Evolutionary conservation across 2,797 vertebrate genomes (phyloP).

Genomic region (Notoglanidium macrostoma): DNA sequence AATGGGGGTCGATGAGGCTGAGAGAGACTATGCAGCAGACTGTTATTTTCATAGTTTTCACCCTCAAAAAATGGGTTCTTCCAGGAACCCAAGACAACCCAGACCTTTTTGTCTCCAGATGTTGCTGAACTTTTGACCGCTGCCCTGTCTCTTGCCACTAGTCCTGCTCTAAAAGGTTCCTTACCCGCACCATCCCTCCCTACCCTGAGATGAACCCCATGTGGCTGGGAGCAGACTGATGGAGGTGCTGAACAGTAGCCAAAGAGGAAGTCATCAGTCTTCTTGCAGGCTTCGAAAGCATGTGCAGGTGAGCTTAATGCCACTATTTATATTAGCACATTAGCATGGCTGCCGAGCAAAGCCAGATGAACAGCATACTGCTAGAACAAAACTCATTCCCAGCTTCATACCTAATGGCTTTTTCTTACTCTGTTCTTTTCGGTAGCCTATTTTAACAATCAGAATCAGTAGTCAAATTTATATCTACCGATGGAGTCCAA

Average conservation of each 20-base stretch:
- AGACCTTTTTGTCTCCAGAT: slow-evolving; percentile 57
- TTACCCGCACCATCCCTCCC: neutral
- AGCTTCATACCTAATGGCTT: slow-evolving; percentile 21
- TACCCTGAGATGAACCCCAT: slow-evolving; percentile 53
- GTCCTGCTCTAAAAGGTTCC: slow-evolving; percentile 47
- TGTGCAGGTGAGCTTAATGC: slow-evolving; percentile 65
- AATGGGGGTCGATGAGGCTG: slow-evolving; percentile 31
- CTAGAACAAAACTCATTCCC: slow-evolving; percentile 42
- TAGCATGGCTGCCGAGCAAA: slow-evolving; percentile 60
- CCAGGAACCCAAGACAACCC: slow-evolving; percentile 55
- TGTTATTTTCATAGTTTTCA: slow-evolving; percentile 60
- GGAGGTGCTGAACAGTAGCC: slow-evolving; percentile 63
- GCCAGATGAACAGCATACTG: slow-evolving; percentile 63
- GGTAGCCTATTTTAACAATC: neutral
- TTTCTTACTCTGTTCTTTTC: neutral
- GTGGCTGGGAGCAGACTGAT: slow-evolving; percentile 52
- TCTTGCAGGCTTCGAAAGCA: slow-evolving; percentile 52
- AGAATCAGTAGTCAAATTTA: neutral
- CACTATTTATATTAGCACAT: slow-evolving; percentile 61
- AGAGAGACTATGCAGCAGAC: slow-evolving; percentile 40
- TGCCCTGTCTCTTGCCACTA: slow-evolving; percentile 47
- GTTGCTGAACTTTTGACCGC: slow-evolving; percentile 46
- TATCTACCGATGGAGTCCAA: neutral
- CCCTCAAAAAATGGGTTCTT: slow-evolving; percentile 53
- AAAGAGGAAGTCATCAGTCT: slow-evolving; percentile 69